A percentile compares a stretch with the other conserved stretches of the same genome.
phyloP scores from a whole-genome alignment of 2,888 invertebrate genomes.

The Latrodectus hesperus region DNA sequence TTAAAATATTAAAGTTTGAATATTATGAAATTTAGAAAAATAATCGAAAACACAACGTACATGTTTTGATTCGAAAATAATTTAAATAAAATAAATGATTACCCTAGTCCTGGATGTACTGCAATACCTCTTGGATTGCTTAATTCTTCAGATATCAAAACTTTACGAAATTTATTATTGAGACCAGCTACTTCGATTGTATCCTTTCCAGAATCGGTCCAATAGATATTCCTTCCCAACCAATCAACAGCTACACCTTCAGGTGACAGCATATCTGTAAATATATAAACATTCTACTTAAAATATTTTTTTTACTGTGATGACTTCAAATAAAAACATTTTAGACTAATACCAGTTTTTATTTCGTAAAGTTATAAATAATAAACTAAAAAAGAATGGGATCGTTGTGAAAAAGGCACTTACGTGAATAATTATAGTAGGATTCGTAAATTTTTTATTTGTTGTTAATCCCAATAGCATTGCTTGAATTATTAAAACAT shows the following conservation, averaged over 20 bases:
- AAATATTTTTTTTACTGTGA: too few species aligned
- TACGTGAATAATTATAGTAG: too few species aligned
- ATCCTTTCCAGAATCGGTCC: constrained; percentile 93
- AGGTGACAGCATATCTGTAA: constrained; percentile 86
- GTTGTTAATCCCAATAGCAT: too few species aligned
- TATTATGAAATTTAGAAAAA: too few species aligned
- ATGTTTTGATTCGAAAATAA: background rate
- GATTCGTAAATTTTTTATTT: too few species aligned
- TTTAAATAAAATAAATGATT: constrained; percentile 69
- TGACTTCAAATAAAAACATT: too few species aligned
- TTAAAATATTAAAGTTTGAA: too few species aligned
- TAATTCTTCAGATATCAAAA: constrained; percentile 84
- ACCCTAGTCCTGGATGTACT: constrained; percentile 92
- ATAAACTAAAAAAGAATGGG: too few species aligned
- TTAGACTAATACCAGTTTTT: too few species aligned
- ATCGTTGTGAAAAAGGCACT: too few species aligned
- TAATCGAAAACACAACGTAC: background rate
- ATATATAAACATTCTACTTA: constrained; percentile 67
- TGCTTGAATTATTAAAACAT: too few species aligned
- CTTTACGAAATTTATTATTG: constrained; percentile 83
- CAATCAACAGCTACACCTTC: constrained; percentile 97
- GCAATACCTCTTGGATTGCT: constrained; percentile 96
- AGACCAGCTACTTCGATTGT: constrained; percentile 93
- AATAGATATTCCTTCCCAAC: constrained; percentile 93
- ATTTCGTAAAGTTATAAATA: too few species aligned